Base-by-base conservation (phyloP, 2,113 vertebrate species). In the Sakesphorus luctuosus region DNA sequence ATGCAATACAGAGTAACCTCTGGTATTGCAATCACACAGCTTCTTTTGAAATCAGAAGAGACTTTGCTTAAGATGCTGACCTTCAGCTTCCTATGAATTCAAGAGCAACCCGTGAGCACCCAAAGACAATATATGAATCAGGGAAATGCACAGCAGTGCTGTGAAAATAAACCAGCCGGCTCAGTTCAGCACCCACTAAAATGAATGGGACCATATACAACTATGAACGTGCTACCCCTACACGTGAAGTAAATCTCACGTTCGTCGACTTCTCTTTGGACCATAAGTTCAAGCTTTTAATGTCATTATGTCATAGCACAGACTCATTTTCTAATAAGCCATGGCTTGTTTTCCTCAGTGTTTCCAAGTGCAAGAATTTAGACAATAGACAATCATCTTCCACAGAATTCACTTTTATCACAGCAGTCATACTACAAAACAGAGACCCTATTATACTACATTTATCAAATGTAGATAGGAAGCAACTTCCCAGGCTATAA, bases 31-130 rank as follows among this genome's bases (percentile, higher is more conserved):
- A 1, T 2, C 33, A 73, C 44, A 62, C 6, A 80, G 67, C 55
- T 91, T n/a, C 63, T 73, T 77, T 71, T 71, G 50, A 88, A 96
- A 80, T 77, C 71, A 80, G 84, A 93, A 43, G 18, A 84, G 40
- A 69, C 50, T 88, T 84, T 84, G 53, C 18, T 89, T 85, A 72
- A 69, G 14, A 76, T 52, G 40, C 38, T 94, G 47, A 84, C 28
- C 40, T 87, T 81, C 59, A 47, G 18, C 46, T 83, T 58, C 36
- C 50, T 76, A 74, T 69, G 84, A 85, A 83, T 80, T 91, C 67
- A 87, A 76, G 52, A 88, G n/a, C 20, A 69, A 67, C 7, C 6
- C 76, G 7, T 25, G 33, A 55, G 50, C 9, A n/a, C 14, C 15
- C 1, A 9, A 91, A 78, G 36, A 68, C 12, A 59, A 67, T 43